Conservation (phyloP, 2,888 invertebrate genomes). For the Hyppa rectilinea region DNA sequence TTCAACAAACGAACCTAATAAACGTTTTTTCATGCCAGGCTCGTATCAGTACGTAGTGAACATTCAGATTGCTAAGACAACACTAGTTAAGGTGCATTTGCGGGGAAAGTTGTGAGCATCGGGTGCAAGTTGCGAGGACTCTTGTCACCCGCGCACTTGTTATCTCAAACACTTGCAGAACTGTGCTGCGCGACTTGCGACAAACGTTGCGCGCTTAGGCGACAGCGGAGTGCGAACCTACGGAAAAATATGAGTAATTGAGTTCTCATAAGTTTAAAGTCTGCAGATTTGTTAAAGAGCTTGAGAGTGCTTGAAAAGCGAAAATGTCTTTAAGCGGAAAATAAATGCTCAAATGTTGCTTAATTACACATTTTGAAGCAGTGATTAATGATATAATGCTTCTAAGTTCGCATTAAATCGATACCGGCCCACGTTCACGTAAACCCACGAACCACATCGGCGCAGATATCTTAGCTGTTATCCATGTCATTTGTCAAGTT, state of each 20-base stretch:
- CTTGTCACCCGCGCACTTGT: constrained; percentile 82
- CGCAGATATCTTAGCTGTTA: constrained; percentile 45
- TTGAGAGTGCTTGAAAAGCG: background rate
- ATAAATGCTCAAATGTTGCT: constrained; percentile 15
- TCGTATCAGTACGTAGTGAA: constrained; percentile 46
- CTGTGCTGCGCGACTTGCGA: constrained; percentile 69
- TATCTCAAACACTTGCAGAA: constrained; percentile 81
- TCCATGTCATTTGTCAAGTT: constrained; percentile 57
- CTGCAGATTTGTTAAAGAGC: constrained; percentile 17
- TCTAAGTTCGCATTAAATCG: constrained; percentile 25
- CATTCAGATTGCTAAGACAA: constrained; percentile 68
- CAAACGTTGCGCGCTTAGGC: constrained; percentile 57
- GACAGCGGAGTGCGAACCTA: constrained; percentile 44
- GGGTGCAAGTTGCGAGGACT: constrained; percentile 76
- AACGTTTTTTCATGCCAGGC: constrained; percentile 14
- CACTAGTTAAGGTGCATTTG: constrained; percentile 73
- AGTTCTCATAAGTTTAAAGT: constrained; percentile 6
- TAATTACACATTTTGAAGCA: constrained; percentile 25
- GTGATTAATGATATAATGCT: constrained; percentile 37
- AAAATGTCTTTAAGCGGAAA: constrained; percentile 12
- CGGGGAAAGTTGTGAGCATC: constrained; percentile 74
- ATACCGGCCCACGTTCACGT: constrained; percentile 32
- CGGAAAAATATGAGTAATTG: constrained; percentile 52
- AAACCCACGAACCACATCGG: constrained; percentile 27
- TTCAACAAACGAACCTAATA: background rate